Base-by-base conservation (phyloP, 2,888 invertebrate species). In the Priocnemis perturbator region DNA sequence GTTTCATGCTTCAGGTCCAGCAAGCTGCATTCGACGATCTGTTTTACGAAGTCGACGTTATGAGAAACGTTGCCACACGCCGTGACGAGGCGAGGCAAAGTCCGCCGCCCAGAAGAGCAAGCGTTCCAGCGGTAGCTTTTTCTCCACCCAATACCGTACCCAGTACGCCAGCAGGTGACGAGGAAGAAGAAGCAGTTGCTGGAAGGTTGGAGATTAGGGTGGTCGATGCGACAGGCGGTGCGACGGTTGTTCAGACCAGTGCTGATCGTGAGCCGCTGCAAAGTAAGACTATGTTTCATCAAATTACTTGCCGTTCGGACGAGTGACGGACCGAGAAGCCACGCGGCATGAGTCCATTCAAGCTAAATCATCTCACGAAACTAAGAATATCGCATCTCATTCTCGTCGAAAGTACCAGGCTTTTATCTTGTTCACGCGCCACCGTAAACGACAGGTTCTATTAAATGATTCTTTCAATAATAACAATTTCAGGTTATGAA, bases 21-120 rank as follows among this genome's bases (percentile, higher is more conserved):
- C 96, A 96, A 88, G 96, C 96, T 55, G 94, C 96, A 52, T 96
- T 97, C 90, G 96, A 96, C 89, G 94, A 95, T 88, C 92, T 93
- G 80, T 89, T 93, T 15, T 97, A 95, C 90, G 92, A 94, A 66
- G 93, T 97, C 76, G 97, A 97, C 89, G 94, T 96, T 56, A 94
- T 95, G 91, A 90, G 96, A 60, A 95, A 96, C 86, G 93, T 96
- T 75, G 93, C 93, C 50, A 91, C 93, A 19, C 91, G 93, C 50
- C 91, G 91, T 81, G 89, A 89, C 50, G 86, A 86, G 17, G 85
- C 86, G n/a, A 79, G 76, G 20, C 75, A 83, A 56, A 81, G 72
- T 57, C 76, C 83, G 15, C 72, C 82, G 20, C 69, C 79, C 9
- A 85, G 87, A 60, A 84, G 89, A 70, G 85, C 87, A 0, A 91